Evolutionary conservation across 2,113 vertebrate species (phyloP), one percentile per base, ranked within the genome.

Genomic region (Propithecus coquereli): DNA sequence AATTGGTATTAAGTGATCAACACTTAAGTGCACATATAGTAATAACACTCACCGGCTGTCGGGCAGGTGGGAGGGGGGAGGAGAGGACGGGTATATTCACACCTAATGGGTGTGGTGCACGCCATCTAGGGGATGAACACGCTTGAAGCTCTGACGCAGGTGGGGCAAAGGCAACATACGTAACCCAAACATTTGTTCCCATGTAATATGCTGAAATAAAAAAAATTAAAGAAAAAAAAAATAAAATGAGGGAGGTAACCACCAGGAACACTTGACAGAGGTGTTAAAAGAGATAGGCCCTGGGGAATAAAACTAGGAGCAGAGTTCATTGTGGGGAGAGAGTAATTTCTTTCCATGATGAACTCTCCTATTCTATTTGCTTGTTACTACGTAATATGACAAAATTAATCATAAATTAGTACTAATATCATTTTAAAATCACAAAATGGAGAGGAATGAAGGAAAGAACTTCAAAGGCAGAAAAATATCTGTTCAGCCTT

Each of bases 401-500:
- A 85, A 93, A 52, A 74, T 71, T 92, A 80, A 89, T 83, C 63
- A 47, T 45, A 71, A 77, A 82, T 90, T 47, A 84, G 34, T 85
- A 76, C 8, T 73, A 94, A 27, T 45, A 52, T 34, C 3, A 74
- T 40, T 86, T 90, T 25, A 63, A 81, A 66, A 93, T 34, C 52
- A 61, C 1, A 79, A 43, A 87, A 93, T 45, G 20, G 10, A 90
- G 14, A 45, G 16, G 2, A 30, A 84, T 90, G 16, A 89, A 20
- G 13, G 17, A 57, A 91, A 40, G 30, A 68, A 82, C 20, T 59
- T 57, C 65, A 89, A 77, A 66, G n/a, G 40, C 4, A 87, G 30
- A 71, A 89, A 93, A 59, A 68, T 45, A 40, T 61, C 84, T 77
- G 20, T 73, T 79, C 76, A 54, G 6, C 18, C 65, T 83, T 87